Base-by-base conservation (phyloP, 1,140 invertebrate genomes). In the Periplaneta americana region DNA sequence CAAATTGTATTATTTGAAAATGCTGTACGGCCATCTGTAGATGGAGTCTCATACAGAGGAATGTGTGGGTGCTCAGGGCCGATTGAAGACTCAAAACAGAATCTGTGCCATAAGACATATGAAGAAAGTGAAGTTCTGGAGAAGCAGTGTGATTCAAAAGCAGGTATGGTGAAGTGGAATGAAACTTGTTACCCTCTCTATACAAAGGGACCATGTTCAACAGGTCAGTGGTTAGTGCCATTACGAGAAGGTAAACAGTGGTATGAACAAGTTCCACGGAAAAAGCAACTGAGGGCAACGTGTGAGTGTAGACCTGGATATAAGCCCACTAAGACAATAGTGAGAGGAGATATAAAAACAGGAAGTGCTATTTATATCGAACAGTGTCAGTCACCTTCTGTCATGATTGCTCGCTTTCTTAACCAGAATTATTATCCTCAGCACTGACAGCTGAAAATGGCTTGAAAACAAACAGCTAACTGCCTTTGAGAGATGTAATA, bases 31-130 rank as follows among this genome's bases (percentile, higher is more conserved):
- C 94, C 94, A 0, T 94, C 94, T 0, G 83, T 95, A 0, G 94
- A 96, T 83, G 95, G 95, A 0, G 90, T 96, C 31, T 94, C 94
- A n/a, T 95, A 95, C 85, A 94, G 95, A 80, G 95, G 95, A 0
- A 90, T 94, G 8, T 96, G 95, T 83, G 82, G 85, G 75, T 87
- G 85, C 79, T 13, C 48, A 66, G n/a, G 48, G 6, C 80, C 5
- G 76, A 81, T 32, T 37, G 74, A 31, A 18, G 36, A 36, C 28
- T 32, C 39, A 79, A 31, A 28, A 75, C 34, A 80, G n/a, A 57
- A 82, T 66, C 17, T 32, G 81, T 28, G 39, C 87, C 79, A 78
- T 35, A 48, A 81, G 85, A 36, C 84, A 80, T 57, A 75, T 81
- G 31, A 82, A 0, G 48, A 66, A 66, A 66, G 83, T 22, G 83